Evolutionary conservation across 2,888 invertebrate species (phyloP), one percentile per base, ranked within the genome.

Genomic region (Ophioninae sp.): DNA sequence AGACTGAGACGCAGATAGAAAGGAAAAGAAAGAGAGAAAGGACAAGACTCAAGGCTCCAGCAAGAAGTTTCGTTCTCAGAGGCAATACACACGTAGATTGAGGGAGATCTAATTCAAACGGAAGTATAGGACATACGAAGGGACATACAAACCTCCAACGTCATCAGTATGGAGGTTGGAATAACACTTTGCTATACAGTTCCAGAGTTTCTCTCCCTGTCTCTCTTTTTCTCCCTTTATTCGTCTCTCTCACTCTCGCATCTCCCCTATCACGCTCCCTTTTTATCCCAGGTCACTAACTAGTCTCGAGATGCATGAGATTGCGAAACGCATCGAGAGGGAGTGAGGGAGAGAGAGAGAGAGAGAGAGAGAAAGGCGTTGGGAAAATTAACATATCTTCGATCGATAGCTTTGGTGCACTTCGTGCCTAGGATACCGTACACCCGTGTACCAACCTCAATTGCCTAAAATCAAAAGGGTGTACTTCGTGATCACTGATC

Each of bases 311-410:
- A 87, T 87, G 85, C 81, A 82, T 82, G 77, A 75, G 83, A 83
- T 85, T 81, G 68, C 72, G 87, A 80, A 85, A 86, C 86, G 37
- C 70, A 87, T 85, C 39, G 73, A 61, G 17, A 17, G 17, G 17
- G 10, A 44, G 44, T 13, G 50, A 50, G 44, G 1, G 44, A 17
- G 10, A 44, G 50, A 50, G 50, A 50, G 50, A 50, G 50, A 50
- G 50, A 50, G 50, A 50, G 50, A 50, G 50, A 50, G 50, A 50
- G 57, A 57, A 78, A 87, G 88, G 88, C 88, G 89, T 89, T 90
- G 86, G 84, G 81, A 85, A 89, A 90, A 91, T 91, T 91, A 91
- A 91, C 91, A 91, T 91, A 91, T 91, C 91, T 89, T 89, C 89
- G 87, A 85, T 87, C 89, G 90, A 91, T 91, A 91, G 88, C 20